These are phyloP conservation scores for Tympanoctomys barrerae DNA, from an alignment of 2,797 vertebrate genomes.

Conservation along the genomic window DNA sequence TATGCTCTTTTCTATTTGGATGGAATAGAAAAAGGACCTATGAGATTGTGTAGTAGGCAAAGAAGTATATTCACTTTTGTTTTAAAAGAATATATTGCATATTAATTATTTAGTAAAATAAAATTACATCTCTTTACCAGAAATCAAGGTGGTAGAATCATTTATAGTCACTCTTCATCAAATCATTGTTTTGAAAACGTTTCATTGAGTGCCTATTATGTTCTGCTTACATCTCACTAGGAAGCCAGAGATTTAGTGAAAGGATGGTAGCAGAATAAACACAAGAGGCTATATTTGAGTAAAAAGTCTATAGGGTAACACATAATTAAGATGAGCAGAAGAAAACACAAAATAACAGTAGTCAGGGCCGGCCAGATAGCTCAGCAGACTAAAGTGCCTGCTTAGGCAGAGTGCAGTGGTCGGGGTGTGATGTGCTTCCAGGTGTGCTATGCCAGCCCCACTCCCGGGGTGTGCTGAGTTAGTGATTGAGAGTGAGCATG, in stretches of 20 bases:
- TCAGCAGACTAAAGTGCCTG: too few species aligned
- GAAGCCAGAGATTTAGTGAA: neutral
- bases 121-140: neutral
- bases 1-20: neutral
- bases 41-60: neutral
- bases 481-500: too few species aligned
- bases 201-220: neutral
- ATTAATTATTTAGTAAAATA: constrained; percentile 21
- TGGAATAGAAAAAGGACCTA: neutral
- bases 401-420: too few species aligned
- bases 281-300: neutral
- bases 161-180: neutral
- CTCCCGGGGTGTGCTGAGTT: too few species aligned
- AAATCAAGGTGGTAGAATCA: neutral
- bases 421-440: too few species aligned
- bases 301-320: neutral
- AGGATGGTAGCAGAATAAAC: neutral
- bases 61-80: neutral
- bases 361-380: neutral
- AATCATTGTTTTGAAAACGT: neutral
- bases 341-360: neutral
- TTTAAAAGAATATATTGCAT: constrained; percentile 6
- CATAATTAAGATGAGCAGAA: neutral
- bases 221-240: neutral
- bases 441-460: too few species aligned